Base-by-base conservation (phyloP, 2,113 vertebrate species). In the Psittacula cyanocephala region DNA sequence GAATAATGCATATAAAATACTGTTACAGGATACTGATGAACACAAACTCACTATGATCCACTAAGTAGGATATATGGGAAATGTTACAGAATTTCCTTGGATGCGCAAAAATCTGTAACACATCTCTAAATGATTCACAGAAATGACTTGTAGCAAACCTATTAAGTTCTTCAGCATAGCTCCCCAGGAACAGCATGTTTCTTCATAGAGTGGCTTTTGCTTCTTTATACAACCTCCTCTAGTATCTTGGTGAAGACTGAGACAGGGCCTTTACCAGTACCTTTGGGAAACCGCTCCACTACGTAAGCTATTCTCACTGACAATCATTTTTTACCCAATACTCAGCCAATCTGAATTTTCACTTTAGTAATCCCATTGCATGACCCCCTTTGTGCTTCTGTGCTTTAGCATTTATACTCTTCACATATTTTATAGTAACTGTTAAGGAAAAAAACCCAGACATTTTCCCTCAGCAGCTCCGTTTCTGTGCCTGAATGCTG, bases 371-470 rank as follows among this genome's bases (percentile, higher is more conserved):
- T 86, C 46, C 18, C 74, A 88, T 49, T 0, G 0, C 78, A 75
- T 89, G 86, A 90, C n/a, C 60, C 8, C 62, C 70, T 16, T 46
- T 90, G 59, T 71, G 62, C 44, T 86, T 64, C 68, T n/a, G 29
- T 53, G 53, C 47, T 80, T 91, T 23, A 47, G 67, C 47, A 65
- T 74, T 94, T 83, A 90, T 11, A 50, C 16, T 90, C 79, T 83
- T 95, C 60, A 93, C 93, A 90, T 95, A 94, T 90, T 91, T 95
- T 37, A 88, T 47, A 88, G 79, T 35, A 83, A 86, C 71, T 93
- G 60, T 81, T 81, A 86, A 50, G 53, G 55, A 70, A 76, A 89
- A 68, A 85, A 64, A 50, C 0, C 0, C 12, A 84, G 70, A 33
- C 13, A 13, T 92, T 85, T 87, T 90, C 75, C 70, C 60, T 69